Evolutionary conservation across 2,888 invertebrate genomes (phyloP), one percentile per base, ranked within the genome.

Genomic region (Drosophila subquinaria): DNA sequence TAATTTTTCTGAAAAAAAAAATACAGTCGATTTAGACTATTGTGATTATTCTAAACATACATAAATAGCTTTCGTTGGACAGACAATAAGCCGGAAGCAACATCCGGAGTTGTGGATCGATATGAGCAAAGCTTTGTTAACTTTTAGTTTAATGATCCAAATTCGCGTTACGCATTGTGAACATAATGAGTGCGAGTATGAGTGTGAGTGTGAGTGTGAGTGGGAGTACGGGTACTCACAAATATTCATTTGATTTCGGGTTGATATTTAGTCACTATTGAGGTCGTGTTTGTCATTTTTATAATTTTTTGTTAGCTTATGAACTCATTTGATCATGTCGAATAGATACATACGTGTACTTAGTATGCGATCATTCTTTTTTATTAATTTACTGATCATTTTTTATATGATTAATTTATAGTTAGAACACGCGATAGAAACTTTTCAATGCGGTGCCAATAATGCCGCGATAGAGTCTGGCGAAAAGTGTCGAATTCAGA

Each of bases 61-160:
- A 85, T 83, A 85, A 86, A 84, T 86, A 83, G 79, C 55, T 48
- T 62, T 43, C 40, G 48, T 35, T 13, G 73, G 65, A 90, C 84
- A 79, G 65, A 90, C 84, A 79, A 92, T 88, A 91, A 92, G 90
- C 89, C 92, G 92, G 92, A 92, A 91, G 89, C 78, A 68, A 91
- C 92, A 90, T 92, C 92, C 91, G 91, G 90, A 84, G 88, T 87
- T 81, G 68, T 75, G 87, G 84, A 84, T 84, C 84, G 90, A 90
- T 88, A 81, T 87, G 81, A 89, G 84, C 81, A 69, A 63, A 79
- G 73, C 81, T 74, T 69, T 81, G 89, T 89, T 89, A 76, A 78
- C 65, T 83, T 68, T 79, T 76, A 67, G 81, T 86, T 83, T 85
- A 86, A 89, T 82, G 89, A 87, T 90, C 88, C 86, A 83, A 89